Conservation (phyloP, 2,797 vertebrate genomes). For the Micromesistius poutassou region DNA sequence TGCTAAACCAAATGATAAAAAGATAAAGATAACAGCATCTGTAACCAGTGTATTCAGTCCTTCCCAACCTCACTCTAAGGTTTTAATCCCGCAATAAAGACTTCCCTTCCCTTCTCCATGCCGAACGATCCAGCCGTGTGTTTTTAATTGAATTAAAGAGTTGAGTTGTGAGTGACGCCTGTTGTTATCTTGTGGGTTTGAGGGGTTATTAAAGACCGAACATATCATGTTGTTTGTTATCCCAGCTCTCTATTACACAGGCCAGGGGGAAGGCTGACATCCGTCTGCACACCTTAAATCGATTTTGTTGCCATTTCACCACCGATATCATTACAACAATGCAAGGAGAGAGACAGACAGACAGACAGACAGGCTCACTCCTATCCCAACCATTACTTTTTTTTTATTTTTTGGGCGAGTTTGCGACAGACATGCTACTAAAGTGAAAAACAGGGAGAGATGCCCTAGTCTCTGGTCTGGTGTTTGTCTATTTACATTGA, state of each 20-base stretch:
- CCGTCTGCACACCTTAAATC: conserved; percentile 49
- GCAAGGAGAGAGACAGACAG: conserved; percentile 55
- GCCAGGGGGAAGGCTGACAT: conserved; percentile 57
- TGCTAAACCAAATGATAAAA: no score
- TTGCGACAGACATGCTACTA: not conserved
- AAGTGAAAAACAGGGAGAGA: not conserved
- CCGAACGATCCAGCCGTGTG: conserved; percentile 45
- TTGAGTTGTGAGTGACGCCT: conserved; percentile 55
- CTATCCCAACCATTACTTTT: no score
- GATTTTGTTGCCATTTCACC: conserved; percentile 60
- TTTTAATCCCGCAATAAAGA: conserved; percentile 55
- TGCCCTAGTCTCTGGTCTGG: not conserved
- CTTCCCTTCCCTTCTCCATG: conserved; percentile 39
- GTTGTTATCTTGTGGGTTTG: conserved; percentile 66
- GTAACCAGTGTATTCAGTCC: no score
- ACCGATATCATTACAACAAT: conserved; percentile 70
- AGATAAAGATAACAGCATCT: no score
- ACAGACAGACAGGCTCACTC: not conserved
- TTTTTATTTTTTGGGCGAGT: not conserved
- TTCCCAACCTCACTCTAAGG: conserved; percentile 3
- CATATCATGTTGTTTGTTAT: conserved; percentile 67
- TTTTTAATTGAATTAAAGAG: conserved; percentile 65
- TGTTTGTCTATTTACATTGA: not conserved
- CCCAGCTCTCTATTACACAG: conserved; percentile 65
- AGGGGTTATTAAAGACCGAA: conserved; percentile 62